A percentile compares a stretch with the other conserved stretches of the same genome.
Evolutionary conservation across 2,113 vertebrate genomes (phyloP).

Genomic region (Glaucidium brasilianum): DNA sequence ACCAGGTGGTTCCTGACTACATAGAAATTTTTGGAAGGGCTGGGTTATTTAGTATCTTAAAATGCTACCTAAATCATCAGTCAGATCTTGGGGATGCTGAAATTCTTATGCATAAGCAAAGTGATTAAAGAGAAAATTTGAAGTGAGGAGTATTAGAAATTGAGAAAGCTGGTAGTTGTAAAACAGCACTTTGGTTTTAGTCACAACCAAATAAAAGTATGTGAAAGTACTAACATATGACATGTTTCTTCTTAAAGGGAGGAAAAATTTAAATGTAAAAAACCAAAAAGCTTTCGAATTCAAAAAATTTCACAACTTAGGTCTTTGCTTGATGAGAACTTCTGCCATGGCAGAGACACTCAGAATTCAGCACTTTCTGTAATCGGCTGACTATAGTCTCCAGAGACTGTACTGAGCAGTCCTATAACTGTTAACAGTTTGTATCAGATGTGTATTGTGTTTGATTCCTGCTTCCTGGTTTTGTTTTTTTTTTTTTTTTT

Average conservation of each 20-base stretch:
- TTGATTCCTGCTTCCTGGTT: neutral
- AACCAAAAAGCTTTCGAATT: no score
- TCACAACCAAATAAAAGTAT: neutral
- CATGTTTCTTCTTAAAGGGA: neutral
- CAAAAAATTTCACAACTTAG: neutral
- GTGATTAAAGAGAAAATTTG: neutral
- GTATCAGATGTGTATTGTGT: neutral
- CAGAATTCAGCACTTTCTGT: neutral
- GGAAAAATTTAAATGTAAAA: neutral
- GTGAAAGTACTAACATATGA: neutral
- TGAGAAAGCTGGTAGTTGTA: neutral
- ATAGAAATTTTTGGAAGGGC: neutral
- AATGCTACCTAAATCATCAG: neutral
- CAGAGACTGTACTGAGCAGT: neutral
- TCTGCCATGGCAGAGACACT: neutral
- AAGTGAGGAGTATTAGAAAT: neutral
- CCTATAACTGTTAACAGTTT: neutral
- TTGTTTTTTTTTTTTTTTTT: no score
- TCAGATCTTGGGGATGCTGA: neutral
- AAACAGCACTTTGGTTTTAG: neutral
- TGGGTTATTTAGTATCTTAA: neutral
- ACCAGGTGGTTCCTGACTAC: neutral
- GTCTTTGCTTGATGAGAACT: neutral
- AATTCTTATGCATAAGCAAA: neutral
- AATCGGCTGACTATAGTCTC: neutral